These are phyloP conservation scores for Leguminivora glycinivorella DNA, from an alignment of 1,140 invertebrate species.

Conservation along the genomic window DNA sequence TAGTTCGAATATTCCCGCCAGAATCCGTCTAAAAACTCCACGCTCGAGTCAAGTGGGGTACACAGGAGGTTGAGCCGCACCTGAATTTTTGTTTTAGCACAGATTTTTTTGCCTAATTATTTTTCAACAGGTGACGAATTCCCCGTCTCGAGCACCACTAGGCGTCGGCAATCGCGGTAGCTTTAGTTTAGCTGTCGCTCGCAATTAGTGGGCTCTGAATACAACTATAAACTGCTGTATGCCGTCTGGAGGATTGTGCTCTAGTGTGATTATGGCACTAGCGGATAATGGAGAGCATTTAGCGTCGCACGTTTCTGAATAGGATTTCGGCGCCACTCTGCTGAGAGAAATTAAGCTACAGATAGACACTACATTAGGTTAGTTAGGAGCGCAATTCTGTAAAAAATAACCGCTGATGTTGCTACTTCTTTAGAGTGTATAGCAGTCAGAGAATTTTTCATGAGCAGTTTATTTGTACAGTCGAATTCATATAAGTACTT, in stretches of 20 bases:
- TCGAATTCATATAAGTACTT: too few species aligned
- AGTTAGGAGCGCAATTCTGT: too few species aligned
- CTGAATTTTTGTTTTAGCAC: conserved; percentile 73
- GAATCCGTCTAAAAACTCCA: conserved; percentile 59
- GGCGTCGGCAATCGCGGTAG: conserved; percentile 60
- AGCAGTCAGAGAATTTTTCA: too few species aligned
- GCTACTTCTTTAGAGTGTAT: too few species aligned
- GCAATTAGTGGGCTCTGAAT: conserved; percentile 66
- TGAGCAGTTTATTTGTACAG: too few species aligned
- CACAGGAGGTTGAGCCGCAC: conserved; percentile 67
- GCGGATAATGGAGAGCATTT: conserved; percentile 9
- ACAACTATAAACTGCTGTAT: conserved; percentile 10
- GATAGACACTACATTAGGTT: neutral
- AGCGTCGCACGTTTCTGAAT: neutral
- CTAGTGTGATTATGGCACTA: conserved; percentile 11
- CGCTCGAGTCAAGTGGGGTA: conserved; percentile 61
- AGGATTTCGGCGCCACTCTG: neutral
- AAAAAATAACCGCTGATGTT: too few species aligned
- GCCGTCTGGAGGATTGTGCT: conserved; percentile 13
- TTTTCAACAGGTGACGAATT: conserved; percentile 77
- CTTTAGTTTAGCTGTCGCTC: conserved; percentile 66
- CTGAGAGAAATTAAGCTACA: neutral
- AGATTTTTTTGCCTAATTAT: conserved; percentile 77
- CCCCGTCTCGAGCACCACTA: conserved; percentile 69
- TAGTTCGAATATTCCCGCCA: conserved; percentile 56